Base-by-base conservation (phyloP, 2,888 invertebrate genomes). In the Megastigmus dorsalis region DNA sequence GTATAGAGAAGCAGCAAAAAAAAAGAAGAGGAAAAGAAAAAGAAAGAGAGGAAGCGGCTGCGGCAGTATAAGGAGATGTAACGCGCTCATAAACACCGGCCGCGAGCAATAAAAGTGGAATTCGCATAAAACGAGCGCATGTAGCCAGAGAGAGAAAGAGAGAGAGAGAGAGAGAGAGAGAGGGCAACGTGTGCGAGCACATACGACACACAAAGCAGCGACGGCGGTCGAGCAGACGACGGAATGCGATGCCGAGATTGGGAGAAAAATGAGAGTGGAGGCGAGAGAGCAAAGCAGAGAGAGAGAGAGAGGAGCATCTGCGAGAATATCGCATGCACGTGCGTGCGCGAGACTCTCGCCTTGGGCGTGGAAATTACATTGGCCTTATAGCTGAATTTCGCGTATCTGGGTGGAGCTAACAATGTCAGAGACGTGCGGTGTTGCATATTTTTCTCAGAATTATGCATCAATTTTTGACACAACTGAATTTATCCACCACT, bases 91-190 rank as follows among this genome's bases (percentile, higher is more conserved):
- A 73, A 76, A 76, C 43, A 68, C 65, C 65, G 55, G 45, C 30
- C 52, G 52, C 62, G 54, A 52, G 68, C 52, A 66, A 50, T 69
- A 73, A 69, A 69, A 65, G 76, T 52, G 68, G 73, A 72, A 69
- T 76, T 76, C 62, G 68, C 69, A 57, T 69, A 55, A 54, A 68
- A 54, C 55, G 30, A 48, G 65, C 18, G 38, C 38, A 20, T 33
- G 23, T 10, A 9, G 28, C n/a, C n/a, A n/a, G n/a, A n/a, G n/a
- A n/a, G n/a, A n/a, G n/a, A n/a, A n/a, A n/a, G n/a, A n/a, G n/a
- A n/a, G n/a, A n/a, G n/a, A n/a, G n/a, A n/a, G n/a, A n/a, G n/a
- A n/a, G n/a, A n/a, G n/a, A n/a, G n/a, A n/a, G n/a, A n/a, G n/a
- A n/a, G n/a, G 15, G 7, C 41, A 20, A 60, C 60, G 43, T 28